These are phyloP conservation scores for Anoplophora glabripennis DNA, from an alignment of 1,140 invertebrate species.

Conservation along the genomic window DNA sequence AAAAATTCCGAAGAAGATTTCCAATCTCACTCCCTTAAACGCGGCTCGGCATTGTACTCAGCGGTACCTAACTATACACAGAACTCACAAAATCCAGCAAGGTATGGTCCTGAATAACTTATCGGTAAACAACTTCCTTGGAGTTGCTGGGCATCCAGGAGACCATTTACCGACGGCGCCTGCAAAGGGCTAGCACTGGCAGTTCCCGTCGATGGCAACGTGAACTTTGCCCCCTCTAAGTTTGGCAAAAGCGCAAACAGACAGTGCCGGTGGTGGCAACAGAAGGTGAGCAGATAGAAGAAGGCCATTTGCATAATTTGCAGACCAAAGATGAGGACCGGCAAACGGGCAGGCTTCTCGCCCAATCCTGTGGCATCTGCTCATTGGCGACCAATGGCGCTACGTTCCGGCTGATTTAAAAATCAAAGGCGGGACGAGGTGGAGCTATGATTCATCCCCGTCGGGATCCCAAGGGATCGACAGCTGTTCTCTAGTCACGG, in stretches of 20 bases:
- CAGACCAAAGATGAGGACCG: slow-evolving; percentile 18
- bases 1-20: too few species aligned
- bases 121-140: too few species aligned
- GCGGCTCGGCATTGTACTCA: too few species aligned
- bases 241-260: slow-evolving; percentile 18
- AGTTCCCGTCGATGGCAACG: slow-evolving; percentile 6
- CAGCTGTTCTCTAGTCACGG: slow-evolving; percentile 20
- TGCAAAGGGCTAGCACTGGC: slow-evolving; percentile 15
- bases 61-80: too few species aligned
- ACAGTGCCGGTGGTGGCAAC: slow-evolving; percentile 15
- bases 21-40: too few species aligned
- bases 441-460: not conserved
- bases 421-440: slow-evolving; percentile 4
- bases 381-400: slow-evolving; percentile 7
- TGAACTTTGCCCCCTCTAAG: slow-evolving; percentile 19
- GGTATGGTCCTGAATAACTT: too few species aligned
- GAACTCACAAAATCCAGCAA: too few species aligned
- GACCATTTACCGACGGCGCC: not conserved
- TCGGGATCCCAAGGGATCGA: slow-evolving; percentile 13
- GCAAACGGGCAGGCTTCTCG: slow-evolving; percentile 10
- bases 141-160: too few species aligned
- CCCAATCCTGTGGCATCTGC: not conserved
- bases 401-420: too few species aligned
- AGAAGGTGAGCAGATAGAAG: slow-evolving; percentile 15
- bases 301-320: slow-evolving; percentile 20